Evolutionary conservation across 1,140 invertebrate species (phyloP), one percentile per base, ranked within the genome.

Genomic region (Eciton burchellii): DNA sequence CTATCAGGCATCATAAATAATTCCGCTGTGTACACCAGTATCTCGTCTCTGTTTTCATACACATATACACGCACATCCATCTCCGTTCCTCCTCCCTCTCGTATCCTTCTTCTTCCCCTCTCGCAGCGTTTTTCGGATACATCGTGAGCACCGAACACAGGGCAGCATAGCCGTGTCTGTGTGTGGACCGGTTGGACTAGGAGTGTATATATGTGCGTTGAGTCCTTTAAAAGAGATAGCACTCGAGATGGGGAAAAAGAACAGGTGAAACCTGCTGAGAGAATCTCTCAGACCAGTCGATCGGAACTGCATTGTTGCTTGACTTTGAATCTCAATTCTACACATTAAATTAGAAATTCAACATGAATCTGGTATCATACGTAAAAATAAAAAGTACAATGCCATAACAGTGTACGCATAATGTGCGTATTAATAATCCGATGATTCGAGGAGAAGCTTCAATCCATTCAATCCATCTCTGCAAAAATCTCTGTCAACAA

Each of bases 1-100:
- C 93, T 94, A 94, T 94, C 93, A 93, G 91, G 90, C 90, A 93
- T 91, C 92, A 93, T 93, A 94, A 94, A 94, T 94, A 94, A 94
- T 93, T 93, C 92, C 89, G 49, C 83, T 72, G 74, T 62, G 71
- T 35, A 66, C 79, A 45, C 77, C 74, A 71, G 83, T 83, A 65
- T 71, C 63, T 86, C 68, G 62, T 81, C 57, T 77, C 45, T 83
- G 85, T 72, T 77, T 68, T 70, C 74, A 29, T 70, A 52, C 65
- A 68, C 65, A 26, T 26, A 16, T n/a, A 60, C 11, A 60, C 56
- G 71, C 85, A 60, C 82, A 49, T 82, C 47, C 62, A 24, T 83
- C 66, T 77, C 52, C 45, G 68, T 49, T 49, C 21, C 47, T 47
- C 19, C 47, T 26, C 14, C 71, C 26, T 26, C 62, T 41, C 74